phyloP scores from a whole-genome alignment of 2,888 invertebrate species.

The Spisula subtruncata region DNA sequence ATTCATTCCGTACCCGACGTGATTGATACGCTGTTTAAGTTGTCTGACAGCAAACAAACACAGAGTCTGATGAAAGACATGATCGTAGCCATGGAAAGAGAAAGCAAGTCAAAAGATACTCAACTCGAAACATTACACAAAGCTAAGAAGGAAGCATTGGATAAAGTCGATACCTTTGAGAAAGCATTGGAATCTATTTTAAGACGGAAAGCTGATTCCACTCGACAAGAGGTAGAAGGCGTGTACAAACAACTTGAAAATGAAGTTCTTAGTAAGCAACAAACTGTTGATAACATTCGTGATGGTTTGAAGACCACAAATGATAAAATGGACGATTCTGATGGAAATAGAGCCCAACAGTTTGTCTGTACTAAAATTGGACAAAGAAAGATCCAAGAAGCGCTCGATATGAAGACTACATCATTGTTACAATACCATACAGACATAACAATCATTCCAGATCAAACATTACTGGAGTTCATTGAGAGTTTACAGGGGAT shows the following conservation, averaged over 20 bases:
- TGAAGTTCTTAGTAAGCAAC: not conserved
- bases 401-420: not conserved
- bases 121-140: not conserved
- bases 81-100: not conserved
- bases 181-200: not conserved
- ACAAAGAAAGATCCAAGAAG: not conserved
- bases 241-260: not conserved
- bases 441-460: no score
- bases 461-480: no score
- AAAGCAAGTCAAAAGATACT: not conserved
- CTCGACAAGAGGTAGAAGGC: not conserved
- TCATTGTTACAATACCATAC: no score
- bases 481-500: no score
- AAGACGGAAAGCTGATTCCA: not conserved
- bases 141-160: not conserved
- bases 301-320: not conserved
- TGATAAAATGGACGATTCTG: not conserved
- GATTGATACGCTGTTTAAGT: not conserved
- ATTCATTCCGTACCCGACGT: constrained; percentile 27
- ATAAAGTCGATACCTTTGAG: not conserved
- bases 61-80: not conserved
- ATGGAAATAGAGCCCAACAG: not conserved
- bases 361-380: not conserved
- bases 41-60: not conserved
- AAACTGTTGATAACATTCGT: not conserved